Evolutionary conservation across 92 coral and sea anemone genomes (phyloP).

Genomic region (Bergia sp.): DNA sequence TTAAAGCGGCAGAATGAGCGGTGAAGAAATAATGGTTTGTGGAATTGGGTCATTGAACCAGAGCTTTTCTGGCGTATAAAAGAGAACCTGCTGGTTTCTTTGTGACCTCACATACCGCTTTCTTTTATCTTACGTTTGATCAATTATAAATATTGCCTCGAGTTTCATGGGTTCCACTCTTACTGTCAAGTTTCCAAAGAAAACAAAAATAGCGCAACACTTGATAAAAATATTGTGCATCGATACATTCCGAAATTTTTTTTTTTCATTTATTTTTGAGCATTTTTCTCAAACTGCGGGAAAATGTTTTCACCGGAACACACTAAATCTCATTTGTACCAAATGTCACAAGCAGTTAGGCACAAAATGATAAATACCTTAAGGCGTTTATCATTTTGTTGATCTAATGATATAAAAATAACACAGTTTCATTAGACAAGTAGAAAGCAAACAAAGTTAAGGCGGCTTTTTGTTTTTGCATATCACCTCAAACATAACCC

Average conservation of each 20-base stretch:
- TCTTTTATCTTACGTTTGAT: conserved; percentile 8
- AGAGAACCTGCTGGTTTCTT: background rate
- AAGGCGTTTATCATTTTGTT: conserved; percentile 11
- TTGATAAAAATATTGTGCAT: background rate
- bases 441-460: background rate
- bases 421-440: conserved; percentile 17
- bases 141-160: background rate
- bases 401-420: background rate
- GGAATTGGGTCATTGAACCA: conserved; percentile 20
- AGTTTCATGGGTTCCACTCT: background rate
- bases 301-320: background rate
- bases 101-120: background rate
- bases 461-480: background rate
- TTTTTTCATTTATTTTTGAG: background rate
- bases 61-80: background rate
- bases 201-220: background rate
- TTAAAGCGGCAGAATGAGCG: background rate
- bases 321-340: background rate
- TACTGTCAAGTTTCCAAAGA: background rate
- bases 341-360: background rate
- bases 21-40: background rate
- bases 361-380: background rate
- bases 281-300: background rate
- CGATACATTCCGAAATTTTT: background rate
- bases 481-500: background rate